Evolutionary conservation across 2,113 vertebrate genomes (phyloP).

Genomic region (Ailurus styani): DNA sequence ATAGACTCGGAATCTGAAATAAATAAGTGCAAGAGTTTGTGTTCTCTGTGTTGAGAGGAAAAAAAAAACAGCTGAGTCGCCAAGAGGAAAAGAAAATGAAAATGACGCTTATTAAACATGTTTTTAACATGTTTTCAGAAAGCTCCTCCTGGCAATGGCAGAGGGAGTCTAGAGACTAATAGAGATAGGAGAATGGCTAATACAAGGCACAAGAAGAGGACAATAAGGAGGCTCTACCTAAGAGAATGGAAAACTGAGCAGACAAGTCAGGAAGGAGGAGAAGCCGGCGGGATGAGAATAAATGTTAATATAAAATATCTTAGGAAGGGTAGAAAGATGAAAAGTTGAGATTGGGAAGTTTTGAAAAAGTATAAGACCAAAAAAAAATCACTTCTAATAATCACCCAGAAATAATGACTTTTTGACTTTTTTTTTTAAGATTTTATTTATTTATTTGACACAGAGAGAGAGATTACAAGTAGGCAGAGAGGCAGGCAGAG

Average conservation of each 20-base stretch:
- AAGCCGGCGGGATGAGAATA: background rate
- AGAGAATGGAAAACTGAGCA: background rate
- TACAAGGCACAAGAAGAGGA: background rate
- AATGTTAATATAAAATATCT: background rate
- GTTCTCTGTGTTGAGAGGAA: background rate
- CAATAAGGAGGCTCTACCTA: background rate
- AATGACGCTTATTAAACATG: background rate
- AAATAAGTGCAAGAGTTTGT: background rate
- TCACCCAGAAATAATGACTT: background rate
- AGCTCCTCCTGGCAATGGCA: background rate
- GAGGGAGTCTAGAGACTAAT: background rate
- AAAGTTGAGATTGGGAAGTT: background rate
- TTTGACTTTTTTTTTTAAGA: background rate
- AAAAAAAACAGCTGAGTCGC: background rate
- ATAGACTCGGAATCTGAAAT: constrained; percentile 51
- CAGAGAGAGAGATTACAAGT: too few species aligned
- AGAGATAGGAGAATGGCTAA: background rate
- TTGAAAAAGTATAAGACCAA: background rate
- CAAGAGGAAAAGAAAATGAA: background rate
- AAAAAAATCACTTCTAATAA: background rate
- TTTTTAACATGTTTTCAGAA: background rate
- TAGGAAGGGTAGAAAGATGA: background rate
- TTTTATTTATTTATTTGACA: too few species aligned
- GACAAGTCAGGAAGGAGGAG: background rate
- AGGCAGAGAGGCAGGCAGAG: too few species aligned